These are phyloP conservation scores for Diabrotica balteata DNA, from an alignment of 2,888 invertebrate species.

Conservation along the genomic window DNA sequence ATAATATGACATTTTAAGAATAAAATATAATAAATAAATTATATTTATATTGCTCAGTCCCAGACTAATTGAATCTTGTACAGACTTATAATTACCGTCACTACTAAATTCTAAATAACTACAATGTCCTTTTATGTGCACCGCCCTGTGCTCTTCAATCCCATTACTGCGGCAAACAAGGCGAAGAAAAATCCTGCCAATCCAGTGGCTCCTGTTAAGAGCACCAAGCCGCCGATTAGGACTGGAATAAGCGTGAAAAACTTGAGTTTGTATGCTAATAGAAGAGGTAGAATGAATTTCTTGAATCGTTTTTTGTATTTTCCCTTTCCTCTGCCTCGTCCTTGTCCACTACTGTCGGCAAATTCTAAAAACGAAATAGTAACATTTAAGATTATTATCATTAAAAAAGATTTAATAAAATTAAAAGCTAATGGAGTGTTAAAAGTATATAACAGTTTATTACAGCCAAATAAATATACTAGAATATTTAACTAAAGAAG, in stretches of 20 bases:
- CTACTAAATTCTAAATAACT: background rate
- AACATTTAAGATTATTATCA: too few relatives aligned
- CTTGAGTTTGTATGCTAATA: slow-evolving; percentile 84
- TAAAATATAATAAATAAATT: too few relatives aligned
- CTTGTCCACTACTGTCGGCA: slow-evolving; percentile 37
- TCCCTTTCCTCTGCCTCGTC: slow-evolving; percentile 51
- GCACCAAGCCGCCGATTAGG: slow-evolving; percentile 73
- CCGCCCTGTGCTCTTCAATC: slow-evolving; percentile 67
- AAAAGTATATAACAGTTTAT: too few relatives aligned
- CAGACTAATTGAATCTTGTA: too few relatives aligned
- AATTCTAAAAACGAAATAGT: slow-evolving; percentile 41
- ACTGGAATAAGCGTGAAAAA: slow-evolving; percentile 80
- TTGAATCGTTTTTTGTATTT: slow-evolving; percentile 68
- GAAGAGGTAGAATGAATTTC: slow-evolving; percentile 75
- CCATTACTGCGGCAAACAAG: slow-evolving; percentile 82
- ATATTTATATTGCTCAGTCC: too few relatives aligned
- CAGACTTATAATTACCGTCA: background rate
- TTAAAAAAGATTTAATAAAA: too few relatives aligned
- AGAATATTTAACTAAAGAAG: too few relatives aligned
- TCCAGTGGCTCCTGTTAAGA: slow-evolving; percentile 80
- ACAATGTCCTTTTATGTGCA: slow-evolving; percentile 8
- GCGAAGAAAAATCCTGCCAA: slow-evolving; percentile 89
- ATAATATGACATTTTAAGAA: too few relatives aligned
- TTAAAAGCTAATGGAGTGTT: too few relatives aligned
- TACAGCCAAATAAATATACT: too few relatives aligned